These are phyloP conservation scores for Parthenolecanium corni DNA, from an alignment of 2,888 invertebrate species.

Conservation along the genomic window DNA sequence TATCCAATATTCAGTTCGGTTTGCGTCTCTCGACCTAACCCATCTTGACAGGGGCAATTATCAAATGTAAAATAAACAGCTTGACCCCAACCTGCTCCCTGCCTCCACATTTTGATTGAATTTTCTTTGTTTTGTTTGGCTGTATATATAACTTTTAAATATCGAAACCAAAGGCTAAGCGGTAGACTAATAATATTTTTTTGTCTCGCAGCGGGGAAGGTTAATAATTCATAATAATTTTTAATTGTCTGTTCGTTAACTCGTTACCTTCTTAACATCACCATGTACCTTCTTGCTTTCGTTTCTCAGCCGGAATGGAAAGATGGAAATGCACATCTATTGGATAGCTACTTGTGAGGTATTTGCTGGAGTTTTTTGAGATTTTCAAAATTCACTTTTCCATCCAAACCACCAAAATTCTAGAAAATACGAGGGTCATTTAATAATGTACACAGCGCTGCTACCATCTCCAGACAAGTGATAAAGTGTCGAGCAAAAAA, in stretches of 20 bases:
- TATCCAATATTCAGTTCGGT: conserved; percentile 9
- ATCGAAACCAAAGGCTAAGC: conserved; percentile 21
- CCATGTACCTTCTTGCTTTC: not conserved
- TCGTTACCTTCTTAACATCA: not conserved
- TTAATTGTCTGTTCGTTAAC: conserved; percentile 26
- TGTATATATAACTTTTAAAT: not conserved
- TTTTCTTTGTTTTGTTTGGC: conserved; percentile 26
- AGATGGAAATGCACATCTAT: no score
- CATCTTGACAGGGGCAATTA: conserved; percentile 25
- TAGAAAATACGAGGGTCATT: no score
- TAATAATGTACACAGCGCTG: no score
- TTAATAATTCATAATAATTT: conserved; percentile 28
- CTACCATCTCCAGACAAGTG: no score
- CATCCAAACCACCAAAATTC: no score
- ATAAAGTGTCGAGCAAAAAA: no score
- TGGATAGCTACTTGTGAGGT: no score
- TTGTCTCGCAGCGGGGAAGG: conserved; percentile 23
- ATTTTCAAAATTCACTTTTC: no score
- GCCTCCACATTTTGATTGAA: conserved; percentile 19
- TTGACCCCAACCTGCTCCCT: not conserved
- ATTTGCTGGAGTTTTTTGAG: no score
- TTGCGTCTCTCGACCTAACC: not conserved
- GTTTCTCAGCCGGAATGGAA: not conserved
- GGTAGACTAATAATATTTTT: conserved; percentile 21
- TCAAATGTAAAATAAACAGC: conserved; percentile 27